Conservation (phyloP, 2,113 vertebrate species). For the Aix galericulata region DNA sequence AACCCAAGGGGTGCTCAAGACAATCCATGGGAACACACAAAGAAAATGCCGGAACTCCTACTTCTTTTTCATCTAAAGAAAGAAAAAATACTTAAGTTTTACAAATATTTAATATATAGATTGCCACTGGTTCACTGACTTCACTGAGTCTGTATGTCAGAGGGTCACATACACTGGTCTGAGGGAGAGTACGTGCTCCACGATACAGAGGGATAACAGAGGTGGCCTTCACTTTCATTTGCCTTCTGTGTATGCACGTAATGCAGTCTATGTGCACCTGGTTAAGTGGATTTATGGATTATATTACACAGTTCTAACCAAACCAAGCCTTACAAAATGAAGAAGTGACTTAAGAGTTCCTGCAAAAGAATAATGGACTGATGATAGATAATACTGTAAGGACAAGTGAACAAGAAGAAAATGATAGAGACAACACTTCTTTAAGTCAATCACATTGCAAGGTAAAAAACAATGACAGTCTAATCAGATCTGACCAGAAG, state of each 20-base stretch:
- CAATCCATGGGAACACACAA: fast-evolving
- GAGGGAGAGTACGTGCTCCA: not conserved
- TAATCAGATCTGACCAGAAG: not conserved
- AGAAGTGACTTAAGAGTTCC: not conserved
- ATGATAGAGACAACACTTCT: not conserved
- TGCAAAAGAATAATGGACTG: not conserved
- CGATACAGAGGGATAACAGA: fast-evolving
- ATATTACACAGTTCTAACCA: not conserved
- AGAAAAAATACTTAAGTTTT: not conserved
- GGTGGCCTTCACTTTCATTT: fast-evolving
- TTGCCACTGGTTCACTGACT: not conserved
- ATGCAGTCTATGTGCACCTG: not conserved
- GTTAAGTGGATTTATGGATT: not conserved
- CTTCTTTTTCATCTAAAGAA: not conserved
- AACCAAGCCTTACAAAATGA: not conserved
- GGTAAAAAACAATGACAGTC: not conserved
- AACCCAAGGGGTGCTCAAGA: not conserved
- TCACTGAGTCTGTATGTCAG: not conserved
- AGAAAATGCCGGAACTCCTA: not conserved
- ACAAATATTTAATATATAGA: not conserved
- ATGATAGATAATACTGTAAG: not conserved
- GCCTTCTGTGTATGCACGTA: not conserved
- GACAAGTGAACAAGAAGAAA: not conserved
- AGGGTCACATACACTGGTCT: not conserved
- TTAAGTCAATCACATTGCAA: not conserved